phyloP scores from a whole-genome alignment of 1,140 invertebrate species.

The Lepidotrigona ventralis region DNA sequence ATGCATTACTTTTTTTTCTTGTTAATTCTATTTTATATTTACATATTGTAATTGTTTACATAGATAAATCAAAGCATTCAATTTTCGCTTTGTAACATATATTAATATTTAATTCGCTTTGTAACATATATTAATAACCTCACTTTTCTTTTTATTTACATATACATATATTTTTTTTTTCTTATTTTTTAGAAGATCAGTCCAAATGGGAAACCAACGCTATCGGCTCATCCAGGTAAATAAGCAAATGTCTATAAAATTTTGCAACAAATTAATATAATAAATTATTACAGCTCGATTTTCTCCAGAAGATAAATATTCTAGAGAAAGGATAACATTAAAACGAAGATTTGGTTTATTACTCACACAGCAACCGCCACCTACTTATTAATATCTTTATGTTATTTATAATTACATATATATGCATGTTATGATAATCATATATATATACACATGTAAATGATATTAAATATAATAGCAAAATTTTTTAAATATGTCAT shows the following conservation, averaged over 20 bases:
- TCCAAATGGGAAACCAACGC: conserved; percentile 88
- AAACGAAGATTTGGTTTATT: conserved; percentile 95
- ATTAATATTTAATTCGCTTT: not conserved
- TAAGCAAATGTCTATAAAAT: not conserved
- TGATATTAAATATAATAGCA: not conserved
- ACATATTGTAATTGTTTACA: conserved; percentile 26
- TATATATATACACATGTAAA: not conserved
- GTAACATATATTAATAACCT: not conserved
- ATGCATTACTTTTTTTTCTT: not conserved
- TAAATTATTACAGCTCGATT: conserved; percentile 88
- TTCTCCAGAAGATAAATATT: conserved; percentile 97
- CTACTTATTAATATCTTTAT: conserved; percentile 81
- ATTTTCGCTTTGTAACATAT: not conserved
- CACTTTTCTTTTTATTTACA: not conserved
- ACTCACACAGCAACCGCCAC: conserved; percentile 91
- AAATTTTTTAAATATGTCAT: not conserved
- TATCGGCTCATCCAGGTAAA: conserved; percentile 93
- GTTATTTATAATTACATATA: not conserved
- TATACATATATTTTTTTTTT: not conserved
- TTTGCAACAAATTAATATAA: conserved; percentile 28
- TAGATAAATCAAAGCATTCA: not conserved
- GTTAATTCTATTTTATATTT: not conserved
- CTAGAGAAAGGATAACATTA: conserved; percentile 92
- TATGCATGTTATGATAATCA: not conserved
- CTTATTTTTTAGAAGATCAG: conserved; percentile 84